Evolutionary conservation across 2,113 vertebrate genomes (phyloP), one percentile per base, ranked within the genome.

Genomic region (Corythaixoides concolor): DNA sequence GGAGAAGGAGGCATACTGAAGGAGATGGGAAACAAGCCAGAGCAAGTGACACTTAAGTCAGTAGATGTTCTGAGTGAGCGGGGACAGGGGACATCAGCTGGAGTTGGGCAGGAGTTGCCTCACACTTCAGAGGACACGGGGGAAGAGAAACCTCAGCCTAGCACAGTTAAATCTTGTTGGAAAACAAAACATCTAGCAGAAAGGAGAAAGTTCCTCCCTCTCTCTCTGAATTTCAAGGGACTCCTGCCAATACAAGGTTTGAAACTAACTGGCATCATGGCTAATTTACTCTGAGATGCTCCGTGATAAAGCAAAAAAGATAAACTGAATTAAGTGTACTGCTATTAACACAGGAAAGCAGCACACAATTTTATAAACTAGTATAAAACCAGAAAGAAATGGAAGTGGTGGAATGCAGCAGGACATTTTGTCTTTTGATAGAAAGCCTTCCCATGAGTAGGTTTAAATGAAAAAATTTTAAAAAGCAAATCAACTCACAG

Each of bases 21-120:
- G 20, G 22, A 93, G 52, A 27, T 0, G 83, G 41, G 88, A 93
- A 94, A 81, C 20, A 62, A 70, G 59, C 26, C 50, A 95, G 75
- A 92, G 47, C 32, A 85, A 95, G 50, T 2, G 5, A 67, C 12
- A 64, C 16, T 27, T 27, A 90, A 62, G 24, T 75, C 12, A 60
- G 55, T 20, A 92, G 59, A 60, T 55, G 26, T 56, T 88, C 63
- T 92, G 67, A 73, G 15, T 17, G 37, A 86, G 23, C 18, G 14
- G 28, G 15, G 50, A 73, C 21, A 69, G 10, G 17, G 50, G 47
- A 37, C 52, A 63, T 33, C 20, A 74, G 14, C 0, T 0, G 1
- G 37, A 68, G 9, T 6, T 1, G 0, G 56, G 33, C 26, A 91
- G 59, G 26, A 41, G 52, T 64, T 64, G 26, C n/a, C n/a, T 79